phyloP scores from a whole-genome alignment of 2,888 invertebrate species.

The Euzophera pinguis region DNA sequence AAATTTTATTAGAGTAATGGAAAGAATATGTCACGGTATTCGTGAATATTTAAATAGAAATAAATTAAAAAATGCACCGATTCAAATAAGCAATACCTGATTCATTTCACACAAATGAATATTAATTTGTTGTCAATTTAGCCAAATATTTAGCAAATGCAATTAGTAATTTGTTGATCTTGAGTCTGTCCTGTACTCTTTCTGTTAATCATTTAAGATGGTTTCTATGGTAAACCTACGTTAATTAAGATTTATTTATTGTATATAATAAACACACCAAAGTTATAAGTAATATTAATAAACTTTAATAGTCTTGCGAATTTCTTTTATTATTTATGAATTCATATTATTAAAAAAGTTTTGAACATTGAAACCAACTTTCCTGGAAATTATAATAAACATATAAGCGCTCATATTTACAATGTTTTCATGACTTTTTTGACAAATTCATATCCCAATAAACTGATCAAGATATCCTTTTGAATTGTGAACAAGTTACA shows the following conservation, averaged over 20 bases:
- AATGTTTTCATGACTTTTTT: too few relatives aligned
- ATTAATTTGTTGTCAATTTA: constrained; percentile 38
- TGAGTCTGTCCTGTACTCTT: constrained; percentile 28
- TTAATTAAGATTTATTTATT: constrained; percentile 64
- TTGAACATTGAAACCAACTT: too few relatives aligned
- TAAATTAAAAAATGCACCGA: constrained; percentile 10
- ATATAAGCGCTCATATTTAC: too few relatives aligned
- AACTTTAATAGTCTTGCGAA: constrained; percentile 68
- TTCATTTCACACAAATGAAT: constrained; percentile 7
- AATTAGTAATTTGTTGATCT: constrained; percentile 31
- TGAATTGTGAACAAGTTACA: too few relatives aligned
- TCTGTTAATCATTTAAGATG: constrained; percentile 44
- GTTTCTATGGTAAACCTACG: constrained; percentile 59
- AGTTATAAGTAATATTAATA: constrained; percentile 73
- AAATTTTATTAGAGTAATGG: constrained; percentile 22
- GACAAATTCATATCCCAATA: too few relatives aligned
- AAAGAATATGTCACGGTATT: constrained; percentile 13
- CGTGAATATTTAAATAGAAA: constrained; percentile 23
- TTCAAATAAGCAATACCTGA: background rate
- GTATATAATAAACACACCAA: constrained; percentile 78
- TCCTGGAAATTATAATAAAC: too few relatives aligned
- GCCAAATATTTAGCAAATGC: constrained; percentile 43
- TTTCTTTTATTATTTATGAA: constrained; percentile 49
- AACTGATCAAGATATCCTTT: too few relatives aligned
- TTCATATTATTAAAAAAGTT: background rate